Evolutionary conservation across 2,888 invertebrate genomes (phyloP), one percentile per base, ranked within the genome.

Genomic region (Apamea sordens): DNA sequence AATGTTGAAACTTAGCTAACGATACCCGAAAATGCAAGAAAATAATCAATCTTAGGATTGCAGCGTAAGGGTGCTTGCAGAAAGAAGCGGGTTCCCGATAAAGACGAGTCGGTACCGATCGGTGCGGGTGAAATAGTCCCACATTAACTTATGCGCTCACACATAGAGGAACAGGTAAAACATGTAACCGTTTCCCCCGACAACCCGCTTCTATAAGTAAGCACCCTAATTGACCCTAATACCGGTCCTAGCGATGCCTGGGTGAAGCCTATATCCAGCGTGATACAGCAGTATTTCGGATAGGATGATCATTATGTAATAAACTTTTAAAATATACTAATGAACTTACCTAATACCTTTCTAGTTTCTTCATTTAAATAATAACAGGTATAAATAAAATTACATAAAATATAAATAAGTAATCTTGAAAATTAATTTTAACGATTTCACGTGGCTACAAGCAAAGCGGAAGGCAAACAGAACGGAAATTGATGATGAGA

Each of bases 371-470:
- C 86, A 83, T 80, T 79, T 47, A 73, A 41, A 73, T 28, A 47
- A n/a, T 74, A 36, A 56, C 36, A 53, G 24, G 7, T 36, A 53
- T 32, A 61, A 64, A 69, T 50, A 28, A 36, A 73, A 65, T 0
- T 32, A 36, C 0, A 0, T 28, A 21, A 56, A 68, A 70, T 61
- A 28, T 28, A 41, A 15, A 24, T 56, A 28, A 63, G 4, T n/a
- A 41, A 50, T 44, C 6, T 69, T 65, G 5, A 44, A 53, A 61
- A 73, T 21, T 53, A 18, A 67, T 61, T 65, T 47, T 63, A 63
- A 41, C 32, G 41, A 36, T 63, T 88, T 88, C 90, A 90, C 89
- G 89, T 89, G 90, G 89, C 73, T 82, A 69, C 67, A 24, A 74
- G 76, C 79, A 83, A 86, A 80, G 85, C 79, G 87, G 85, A 80